These are phyloP conservation scores for Lepetodrilus schrolli DNA, from an alignment of 2,888 invertebrate genomes.

Conservation along the genomic window DNA sequence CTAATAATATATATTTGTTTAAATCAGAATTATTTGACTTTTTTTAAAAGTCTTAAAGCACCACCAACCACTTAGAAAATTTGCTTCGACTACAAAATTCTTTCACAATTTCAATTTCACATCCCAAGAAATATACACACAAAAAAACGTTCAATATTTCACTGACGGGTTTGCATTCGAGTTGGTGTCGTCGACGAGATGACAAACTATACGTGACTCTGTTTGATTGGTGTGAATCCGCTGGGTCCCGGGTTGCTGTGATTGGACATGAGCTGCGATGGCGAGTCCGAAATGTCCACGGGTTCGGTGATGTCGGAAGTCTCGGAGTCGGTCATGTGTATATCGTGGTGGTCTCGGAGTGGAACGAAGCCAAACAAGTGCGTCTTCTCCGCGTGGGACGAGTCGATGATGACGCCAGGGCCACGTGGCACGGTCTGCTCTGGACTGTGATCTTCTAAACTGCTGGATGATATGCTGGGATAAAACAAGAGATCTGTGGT, in stretches of 20 bases:
- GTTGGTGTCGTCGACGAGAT: too few relatives aligned
- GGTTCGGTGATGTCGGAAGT: conserved; percentile 62
- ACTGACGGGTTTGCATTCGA: too few relatives aligned
- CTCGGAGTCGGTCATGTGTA: conserved; percentile 68
- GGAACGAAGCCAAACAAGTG: conserved; percentile 61
- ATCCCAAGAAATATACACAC: too few relatives aligned
- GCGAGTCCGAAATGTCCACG: conserved; percentile 57
- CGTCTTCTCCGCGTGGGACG: conserved; percentile 24
- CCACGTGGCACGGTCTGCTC: conserved; percentile 39
- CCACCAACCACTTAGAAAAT: too few relatives aligned
- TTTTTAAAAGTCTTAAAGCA: too few relatives aligned
- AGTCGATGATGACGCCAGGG: conserved; percentile 9
- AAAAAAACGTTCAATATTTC: too few relatives aligned
- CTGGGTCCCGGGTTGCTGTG: conserved; percentile 34
- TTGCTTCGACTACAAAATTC: too few relatives aligned
- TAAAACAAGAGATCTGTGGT: background rate
- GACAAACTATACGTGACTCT: conserved; percentile 46
- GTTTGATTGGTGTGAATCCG: conserved; percentile 46
- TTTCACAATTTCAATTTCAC: too few relatives aligned
- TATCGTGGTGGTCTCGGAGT: conserved; percentile 57
- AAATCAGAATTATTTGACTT: too few relatives aligned
- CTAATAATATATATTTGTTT: too few relatives aligned
- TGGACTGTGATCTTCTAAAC: conserved; percentile 41
- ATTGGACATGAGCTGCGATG: conserved; percentile 34
- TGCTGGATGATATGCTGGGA: conserved; percentile 44